Base-by-base conservation (phyloP, 2,797 vertebrate genomes). In the Buceros bicornis region DNA sequence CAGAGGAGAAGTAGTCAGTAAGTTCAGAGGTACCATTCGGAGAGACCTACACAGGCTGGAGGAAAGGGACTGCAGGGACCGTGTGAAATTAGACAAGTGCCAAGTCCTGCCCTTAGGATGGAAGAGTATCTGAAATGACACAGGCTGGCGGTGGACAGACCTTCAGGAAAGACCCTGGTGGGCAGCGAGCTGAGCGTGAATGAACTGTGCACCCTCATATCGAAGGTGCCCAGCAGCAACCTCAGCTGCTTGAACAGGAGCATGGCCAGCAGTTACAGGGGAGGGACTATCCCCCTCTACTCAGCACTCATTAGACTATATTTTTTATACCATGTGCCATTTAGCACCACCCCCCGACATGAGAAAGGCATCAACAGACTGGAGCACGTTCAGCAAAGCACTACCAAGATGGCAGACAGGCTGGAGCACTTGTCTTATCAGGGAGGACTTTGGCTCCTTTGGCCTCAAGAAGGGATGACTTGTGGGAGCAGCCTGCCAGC, bases 121-220 rank as follows among this genome's bases (percentile, higher is more conserved):
- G 8, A 40, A 10, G 22, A 69, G 21, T 56, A 83, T 79, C 54
- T 67, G 28, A 74, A 71, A 62, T 42, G 16, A 29, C 19, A 21
- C 6, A 16, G 17, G 16, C 1, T 2, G 1, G 16, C 4, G 13
- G 56, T 74, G 37, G 21, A 33, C 31, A 78, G 50, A 58, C 25
- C 28, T 69, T 6, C 28, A 53, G 21, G 16, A 70, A 60, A 72
- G 18, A 3, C 12, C 10, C 17, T 29, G 21, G 7, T 35, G 29
- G 15, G 4, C 53, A 66, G 25, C 12, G 79, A 73, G 13, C 13
- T 80, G 47, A 80, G 16, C 48, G 31, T 61, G 61, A 43, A 40
- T 1, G 5, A 73, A 7, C 16, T 2, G 1, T n/a, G 10, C 2
- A 2, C 3, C 19, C 14, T 28, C 29, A 48, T 8, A 5, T 16